Conservation (phyloP, 2,888 invertebrate species). For the Eremobia ochroleuca region DNA sequence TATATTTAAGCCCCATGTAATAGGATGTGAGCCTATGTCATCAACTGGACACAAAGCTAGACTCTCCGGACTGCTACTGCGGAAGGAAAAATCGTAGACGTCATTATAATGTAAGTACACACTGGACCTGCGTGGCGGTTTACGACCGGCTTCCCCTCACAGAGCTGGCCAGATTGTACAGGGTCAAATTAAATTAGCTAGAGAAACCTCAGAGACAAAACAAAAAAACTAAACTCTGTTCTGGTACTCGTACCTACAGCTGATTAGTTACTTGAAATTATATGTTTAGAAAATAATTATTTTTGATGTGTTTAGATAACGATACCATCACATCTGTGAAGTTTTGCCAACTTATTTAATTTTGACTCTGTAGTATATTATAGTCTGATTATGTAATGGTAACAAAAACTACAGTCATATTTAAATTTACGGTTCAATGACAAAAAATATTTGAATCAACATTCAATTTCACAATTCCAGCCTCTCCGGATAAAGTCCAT, state of each 20-base stretch:
- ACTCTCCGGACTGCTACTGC: no score
- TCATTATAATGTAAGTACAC: background rate
- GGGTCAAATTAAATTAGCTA: background rate
- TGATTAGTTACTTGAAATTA: background rate
- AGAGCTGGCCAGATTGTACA: no score
- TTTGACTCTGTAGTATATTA: background rate
- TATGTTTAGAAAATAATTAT: background rate
- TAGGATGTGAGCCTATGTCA: no score
- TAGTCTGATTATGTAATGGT: background rate
- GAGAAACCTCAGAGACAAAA: background rate
- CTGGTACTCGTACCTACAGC: background rate
- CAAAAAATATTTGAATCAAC: background rate
- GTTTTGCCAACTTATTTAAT: background rate
- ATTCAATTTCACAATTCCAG: slow-evolving; percentile 4
- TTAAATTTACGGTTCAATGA: background rate
- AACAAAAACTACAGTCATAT: slow-evolving; percentile 8
- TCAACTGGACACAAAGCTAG: no score
- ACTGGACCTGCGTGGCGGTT: background rate
- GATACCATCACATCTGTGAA: background rate
- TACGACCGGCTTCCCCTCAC: background rate
- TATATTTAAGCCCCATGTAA: no score
- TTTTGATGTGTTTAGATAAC: background rate
- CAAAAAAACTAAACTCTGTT: background rate
- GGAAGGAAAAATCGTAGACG: no score
- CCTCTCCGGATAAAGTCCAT: background rate